A percentile compares a stretch with the other conserved stretches of the same genome.
Conservation (phyloP, 2,888 invertebrate genomes). For the Seira sanloemensis region DNA sequence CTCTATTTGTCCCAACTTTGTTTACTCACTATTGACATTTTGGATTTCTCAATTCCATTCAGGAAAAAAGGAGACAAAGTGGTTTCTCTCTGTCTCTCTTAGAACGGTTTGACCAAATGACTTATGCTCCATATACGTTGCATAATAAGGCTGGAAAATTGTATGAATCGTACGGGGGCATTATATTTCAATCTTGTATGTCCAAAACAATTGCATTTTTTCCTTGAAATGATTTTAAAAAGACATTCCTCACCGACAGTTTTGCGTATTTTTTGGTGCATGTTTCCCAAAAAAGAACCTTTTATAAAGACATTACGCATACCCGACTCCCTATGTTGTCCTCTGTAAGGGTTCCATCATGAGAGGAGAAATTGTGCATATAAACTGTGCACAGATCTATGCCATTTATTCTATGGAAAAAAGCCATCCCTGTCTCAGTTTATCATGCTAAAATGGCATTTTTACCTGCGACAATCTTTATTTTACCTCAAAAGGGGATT, state of each 20-base stretch:
- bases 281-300: not conserved
- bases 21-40: slow-evolving; percentile 63
- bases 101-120: slow-evolving; percentile 59
- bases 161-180: no score
- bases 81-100: slow-evolving; percentile 29
- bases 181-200: no score
- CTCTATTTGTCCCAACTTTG: slow-evolving; percentile 23
- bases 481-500: slow-evolving; percentile 57
- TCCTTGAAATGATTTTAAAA: not conserved
- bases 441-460: slow-evolving; percentile 61
- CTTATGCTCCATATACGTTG: slow-evolving; percentile 57
- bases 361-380: slow-evolving; percentile 36
- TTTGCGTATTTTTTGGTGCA: not conserved
- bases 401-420: slow-evolving; percentile 31
- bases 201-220: not conserved
- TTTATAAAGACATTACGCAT: not conserved
- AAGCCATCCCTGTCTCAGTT: slow-evolving; percentile 58
- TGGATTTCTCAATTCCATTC: slow-evolving; percentile 4
- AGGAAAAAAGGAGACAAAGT: slow-evolving; percentile 23
- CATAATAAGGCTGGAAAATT: no score
- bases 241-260: not conserved
- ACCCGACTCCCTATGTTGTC: slow-evolving; percentile 57
- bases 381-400: slow-evolving; percentile 27
- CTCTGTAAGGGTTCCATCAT: slow-evolving; percentile 60
- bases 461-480: slow-evolving; percentile 47